Conservation (phyloP, 2,888 invertebrate species). For the Biston betularia region DNA sequence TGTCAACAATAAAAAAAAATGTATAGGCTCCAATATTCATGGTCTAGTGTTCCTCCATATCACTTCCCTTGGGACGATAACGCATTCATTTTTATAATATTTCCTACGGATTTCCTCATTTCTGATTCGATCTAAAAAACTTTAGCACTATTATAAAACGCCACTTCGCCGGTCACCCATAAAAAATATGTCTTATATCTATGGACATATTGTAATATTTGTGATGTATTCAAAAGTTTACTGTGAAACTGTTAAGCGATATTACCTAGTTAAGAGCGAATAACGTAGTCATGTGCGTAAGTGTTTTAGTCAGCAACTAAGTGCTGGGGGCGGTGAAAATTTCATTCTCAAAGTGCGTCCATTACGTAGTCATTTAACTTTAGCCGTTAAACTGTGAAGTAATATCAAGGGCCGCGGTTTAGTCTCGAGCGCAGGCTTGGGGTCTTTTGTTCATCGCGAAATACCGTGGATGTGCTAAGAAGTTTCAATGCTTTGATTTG, state of each 20-base stretch:
- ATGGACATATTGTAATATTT: background rate
- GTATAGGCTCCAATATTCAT: constrained; percentile 10
- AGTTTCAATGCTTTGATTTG: constrained; percentile 8
- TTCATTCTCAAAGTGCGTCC: constrained; percentile 70
- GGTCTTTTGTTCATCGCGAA: constrained; percentile 35
- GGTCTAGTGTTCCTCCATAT: constrained; percentile 28
- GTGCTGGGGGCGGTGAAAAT: constrained; percentile 60
- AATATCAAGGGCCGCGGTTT: constrained; percentile 59
- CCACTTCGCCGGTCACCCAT: too few relatives aligned
- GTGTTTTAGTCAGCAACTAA: constrained; percentile 52
- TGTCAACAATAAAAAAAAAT: too few relatives aligned
- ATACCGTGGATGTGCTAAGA: constrained; percentile 14
- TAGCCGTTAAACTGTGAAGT: constrained; percentile 67
- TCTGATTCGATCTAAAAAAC: too few relatives aligned
- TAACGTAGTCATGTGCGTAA: constrained; percentile 47
- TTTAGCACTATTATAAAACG: background rate
- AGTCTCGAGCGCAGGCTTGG: constrained; percentile 41
- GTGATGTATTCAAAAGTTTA: background rate
- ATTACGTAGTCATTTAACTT: constrained; percentile 74
- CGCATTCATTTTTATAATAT: constrained; percentile 36
- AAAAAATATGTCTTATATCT: background rate
- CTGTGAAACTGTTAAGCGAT: constrained; percentile 24
- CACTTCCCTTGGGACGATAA: constrained; percentile 23
- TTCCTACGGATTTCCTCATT: too few relatives aligned
- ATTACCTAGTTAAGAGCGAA: constrained; percentile 35